Percentiles rank a stretch among this genome's conserved stretches.
Conservation (phyloP, 1,140 invertebrate genomes). For the Holcopasites calliopsidis region DNA sequence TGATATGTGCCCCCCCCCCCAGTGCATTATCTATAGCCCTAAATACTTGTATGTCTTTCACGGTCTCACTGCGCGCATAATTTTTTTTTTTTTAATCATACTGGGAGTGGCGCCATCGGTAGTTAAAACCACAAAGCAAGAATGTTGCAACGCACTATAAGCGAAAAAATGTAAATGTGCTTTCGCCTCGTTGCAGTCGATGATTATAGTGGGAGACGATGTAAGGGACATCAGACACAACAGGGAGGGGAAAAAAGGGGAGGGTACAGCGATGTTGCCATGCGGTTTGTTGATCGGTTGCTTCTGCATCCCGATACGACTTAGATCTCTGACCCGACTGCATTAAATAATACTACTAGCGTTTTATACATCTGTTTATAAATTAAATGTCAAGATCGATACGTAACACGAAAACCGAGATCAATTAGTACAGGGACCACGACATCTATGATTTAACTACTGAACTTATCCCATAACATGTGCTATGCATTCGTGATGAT, state of each 20-base stretch:
- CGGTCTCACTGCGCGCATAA: background rate
- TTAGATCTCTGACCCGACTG: conserved; percentile 38
- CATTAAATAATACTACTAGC: conserved; percentile 17
- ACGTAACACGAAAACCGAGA: background rate
- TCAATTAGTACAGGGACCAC: background rate
- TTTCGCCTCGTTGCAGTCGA: conserved; percentile 48
- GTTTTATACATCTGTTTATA: background rate
- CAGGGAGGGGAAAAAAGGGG: conserved; percentile 25
- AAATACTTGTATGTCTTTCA: conserved; percentile 7
- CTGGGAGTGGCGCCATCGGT: conserved; percentile 50
- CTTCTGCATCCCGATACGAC: conserved; percentile 43
- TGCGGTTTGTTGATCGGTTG: conserved; percentile 53
- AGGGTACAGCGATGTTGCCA: conserved; percentile 51
- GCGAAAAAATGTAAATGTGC: conserved; percentile 48
- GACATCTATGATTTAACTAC: background rate
- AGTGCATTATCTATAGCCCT: background rate
- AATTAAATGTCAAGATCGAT: background rate
- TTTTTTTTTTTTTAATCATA: conserved; percentile 29
- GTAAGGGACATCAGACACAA: conserved; percentile 35
- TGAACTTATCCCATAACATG: too few relatives aligned
- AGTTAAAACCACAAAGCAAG: conserved; percentile 38
- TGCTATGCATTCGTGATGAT: too few relatives aligned
- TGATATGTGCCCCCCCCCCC: too few relatives aligned
- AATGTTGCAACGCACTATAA: conserved; percentile 42
- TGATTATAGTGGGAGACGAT: conserved; percentile 30